Base-by-base conservation (phyloP, 2,797 vertebrate genomes). In the Chloroceryle amazona region DNA sequence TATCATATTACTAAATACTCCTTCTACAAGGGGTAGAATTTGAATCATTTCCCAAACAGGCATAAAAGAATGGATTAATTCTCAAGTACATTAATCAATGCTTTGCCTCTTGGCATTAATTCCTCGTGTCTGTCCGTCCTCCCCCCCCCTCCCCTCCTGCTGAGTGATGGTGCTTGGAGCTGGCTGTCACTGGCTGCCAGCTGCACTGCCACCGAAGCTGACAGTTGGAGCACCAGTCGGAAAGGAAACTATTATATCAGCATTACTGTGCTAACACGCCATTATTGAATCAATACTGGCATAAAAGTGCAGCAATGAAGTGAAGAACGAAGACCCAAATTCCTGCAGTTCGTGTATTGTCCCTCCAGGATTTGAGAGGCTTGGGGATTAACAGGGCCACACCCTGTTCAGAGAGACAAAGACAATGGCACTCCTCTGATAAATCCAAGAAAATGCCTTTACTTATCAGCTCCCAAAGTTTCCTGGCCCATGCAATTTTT, bases 351-450 rank as follows among this genome's bases (percentile, higher is more conserved):
- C 8, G 2, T 20, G 28, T 39, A 22, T 35, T 51, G 22, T 74
- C n/a, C 79, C 68, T 79, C 25, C 74, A 6, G 44, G 65, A 60
- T 31, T 17, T 11, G 57, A 80, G 72, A 66, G 46, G 13, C 31
- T 52, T 4, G 0, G 19, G 14, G 65, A 83, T 11, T 22, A 88
- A 65, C 61, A 17, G 47, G 35, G 62, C 33, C 39, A 42, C 92
- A 70, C 83, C 86, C 93, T 26, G 47, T 33, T 66, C 25, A 13
- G 46, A 47, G 20, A 57, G 25, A 93, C 66, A 94, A 68, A 81
- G 66, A 68, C 93, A 75, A 47, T 8, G 58, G 58, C 89, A 49
- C 89, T 94, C 94, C 93, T 93, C 82, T 35, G 73, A 84, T 94
- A n/a, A n/a, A n/a, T n/a, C n/a, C n/a, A n/a, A n/a, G n/a, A n/a